A percentile compares a stretch with the other conserved stretches of the same genome.
Evolutionary conservation across 1,140 invertebrate species (phyloP).

Genomic region (Drosophila persimilis): DNA sequence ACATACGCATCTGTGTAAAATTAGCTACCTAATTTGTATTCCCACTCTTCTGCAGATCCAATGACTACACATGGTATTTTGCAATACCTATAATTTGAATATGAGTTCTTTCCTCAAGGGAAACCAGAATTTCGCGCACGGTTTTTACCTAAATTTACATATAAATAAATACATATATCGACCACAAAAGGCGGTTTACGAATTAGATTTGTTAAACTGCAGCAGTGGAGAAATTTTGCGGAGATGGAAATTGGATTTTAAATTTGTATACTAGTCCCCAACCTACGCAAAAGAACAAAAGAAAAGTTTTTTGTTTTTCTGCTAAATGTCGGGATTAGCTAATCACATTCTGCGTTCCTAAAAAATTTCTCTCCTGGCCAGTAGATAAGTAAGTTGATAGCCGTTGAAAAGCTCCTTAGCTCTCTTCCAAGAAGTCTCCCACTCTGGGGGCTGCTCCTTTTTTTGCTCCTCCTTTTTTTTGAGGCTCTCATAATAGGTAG

Average conservation of each 20-base stretch:
- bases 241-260: slow-evolving; percentile 41
- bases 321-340: background rate
- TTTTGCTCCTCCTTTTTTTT: too few species aligned
- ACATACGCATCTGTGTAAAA: too few species aligned
- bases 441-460: too few species aligned
- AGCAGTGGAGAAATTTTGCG: slow-evolving; percentile 41
- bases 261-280: background rate
- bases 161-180: background rate
- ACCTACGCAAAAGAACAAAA: background rate
- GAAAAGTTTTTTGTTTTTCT: background rate
- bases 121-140: slow-evolving; percentile 48
- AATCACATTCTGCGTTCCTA: slow-evolving; percentile 7
- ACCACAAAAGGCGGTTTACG: slow-evolving; percentile 7
- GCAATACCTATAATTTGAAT: slow-evolving; percentile 28
- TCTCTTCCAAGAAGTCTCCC: too few species aligned
- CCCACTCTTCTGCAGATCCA: background rate
- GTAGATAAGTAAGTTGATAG: too few species aligned
- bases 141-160: background rate
- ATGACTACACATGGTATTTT: background rate
- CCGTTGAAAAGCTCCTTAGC: too few species aligned
- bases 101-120: slow-evolving; percentile 26
- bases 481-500: too few species aligned
- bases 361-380: too few species aligned
- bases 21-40: too few species aligned
- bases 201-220: slow-evolving; percentile 56